Conservation (phyloP, 2,113 vertebrate genomes). For the Kryptolebias marmoratus region DNA sequence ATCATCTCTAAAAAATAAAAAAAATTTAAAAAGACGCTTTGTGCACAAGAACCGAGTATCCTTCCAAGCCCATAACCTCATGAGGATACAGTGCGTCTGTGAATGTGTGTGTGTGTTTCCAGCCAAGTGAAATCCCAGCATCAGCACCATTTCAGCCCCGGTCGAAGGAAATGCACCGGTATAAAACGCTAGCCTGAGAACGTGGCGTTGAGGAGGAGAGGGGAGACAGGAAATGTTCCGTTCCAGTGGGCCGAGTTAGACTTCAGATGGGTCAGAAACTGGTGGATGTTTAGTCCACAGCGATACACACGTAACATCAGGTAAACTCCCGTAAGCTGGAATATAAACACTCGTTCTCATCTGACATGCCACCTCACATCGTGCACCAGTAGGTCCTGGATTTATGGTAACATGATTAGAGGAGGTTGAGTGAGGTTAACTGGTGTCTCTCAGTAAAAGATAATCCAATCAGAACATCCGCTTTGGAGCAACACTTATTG, state of each 20-base stretch:
- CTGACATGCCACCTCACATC: too few relatives aligned
- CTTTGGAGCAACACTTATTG: neutral
- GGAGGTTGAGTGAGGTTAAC: too few relatives aligned
- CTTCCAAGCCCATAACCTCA: neutral
- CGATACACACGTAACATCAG: neutral
- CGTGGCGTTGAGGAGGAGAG: neutral
- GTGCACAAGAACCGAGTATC: neutral
- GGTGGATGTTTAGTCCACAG: neutral
- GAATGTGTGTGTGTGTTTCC: neutral
- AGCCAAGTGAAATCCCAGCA: conserved; percentile 14
- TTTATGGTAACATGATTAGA: neutral
- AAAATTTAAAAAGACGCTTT: too few relatives aligned
- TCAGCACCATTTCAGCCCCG: conserved; percentile 24
- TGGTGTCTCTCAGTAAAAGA: too few relatives aligned
- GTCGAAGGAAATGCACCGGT: conserved; percentile 7
- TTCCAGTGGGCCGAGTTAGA: too few relatives aligned
- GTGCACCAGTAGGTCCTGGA: too few relatives aligned
- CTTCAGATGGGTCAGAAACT: neutral
- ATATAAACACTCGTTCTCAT: too few relatives aligned
- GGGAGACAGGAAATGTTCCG: conserved; percentile 30
- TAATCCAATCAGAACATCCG: neutral
- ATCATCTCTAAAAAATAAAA: too few relatives aligned
- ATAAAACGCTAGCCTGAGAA: conserved; percentile 7
- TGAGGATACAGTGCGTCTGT: neutral
- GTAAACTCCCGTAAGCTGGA: too few relatives aligned